A percentile compares a stretch with the other conserved stretches of the same genome.
These are phyloP conservation scores for Nothobranchius furzeri DNA, from an alignment of 2,113 vertebrate genomes.

Conservation along the genomic window DNA sequence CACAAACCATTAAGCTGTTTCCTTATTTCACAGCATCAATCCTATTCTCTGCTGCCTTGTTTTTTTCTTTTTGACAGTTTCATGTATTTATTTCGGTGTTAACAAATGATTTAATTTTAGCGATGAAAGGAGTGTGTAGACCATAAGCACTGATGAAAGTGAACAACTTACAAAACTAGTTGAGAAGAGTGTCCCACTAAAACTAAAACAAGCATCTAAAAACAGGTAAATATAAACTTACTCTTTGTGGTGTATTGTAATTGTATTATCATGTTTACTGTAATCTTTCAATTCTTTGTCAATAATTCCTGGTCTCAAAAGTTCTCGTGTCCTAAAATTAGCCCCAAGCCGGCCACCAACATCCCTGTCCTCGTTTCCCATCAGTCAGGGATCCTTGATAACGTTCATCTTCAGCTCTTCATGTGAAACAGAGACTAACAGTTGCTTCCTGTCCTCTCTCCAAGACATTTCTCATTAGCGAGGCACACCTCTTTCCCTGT, in stretches of 20 bases:
- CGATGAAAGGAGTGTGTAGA: too few species aligned
- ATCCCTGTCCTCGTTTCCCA: slow-evolving; percentile 38
- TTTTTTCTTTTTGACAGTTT: background rate
- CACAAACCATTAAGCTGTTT: slow-evolving; percentile 26
- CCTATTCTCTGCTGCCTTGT: background rate
- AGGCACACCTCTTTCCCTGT: slow-evolving; percentile 34
- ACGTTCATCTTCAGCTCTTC: slow-evolving; percentile 9
- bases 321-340: slow-evolving; percentile 14
- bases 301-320: too few species aligned
- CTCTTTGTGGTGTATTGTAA: too few species aligned
- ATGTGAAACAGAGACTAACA: too few species aligned
- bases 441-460: slow-evolving; percentile 16
- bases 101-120: too few species aligned
- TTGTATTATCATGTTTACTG: too few species aligned
- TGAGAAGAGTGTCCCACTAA: too few species aligned
- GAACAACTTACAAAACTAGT: too few species aligned
- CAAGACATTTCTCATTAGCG: slow-evolving; percentile 59
- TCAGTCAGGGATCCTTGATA: slow-evolving; percentile 25
- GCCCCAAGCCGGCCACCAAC: background rate
- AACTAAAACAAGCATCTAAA: too few species aligned
- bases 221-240: too few species aligned
- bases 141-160: too few species aligned
- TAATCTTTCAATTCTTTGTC: too few species aligned
- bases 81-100: background rate
- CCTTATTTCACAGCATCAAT: slow-evolving; percentile 33